A percentile compares a stretch with the other conserved stretches of the same genome.
phyloP scores from a whole-genome alignment of 2,888 invertebrate species.

The Protonemura montana region DNA sequence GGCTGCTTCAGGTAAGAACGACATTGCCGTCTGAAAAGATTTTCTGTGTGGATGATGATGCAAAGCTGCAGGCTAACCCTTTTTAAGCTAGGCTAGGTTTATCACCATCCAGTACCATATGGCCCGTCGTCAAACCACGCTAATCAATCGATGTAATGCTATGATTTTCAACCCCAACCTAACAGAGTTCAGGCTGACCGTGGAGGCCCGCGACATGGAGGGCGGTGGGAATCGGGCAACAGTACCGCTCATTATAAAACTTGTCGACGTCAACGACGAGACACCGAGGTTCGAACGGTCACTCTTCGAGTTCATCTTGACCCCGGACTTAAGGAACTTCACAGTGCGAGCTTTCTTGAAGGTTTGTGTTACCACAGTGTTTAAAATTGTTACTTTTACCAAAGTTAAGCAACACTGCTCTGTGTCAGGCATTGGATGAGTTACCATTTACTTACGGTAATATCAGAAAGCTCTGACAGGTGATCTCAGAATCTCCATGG shows the following conservation, averaged over 20 bases:
- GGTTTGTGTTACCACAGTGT: too few species aligned
- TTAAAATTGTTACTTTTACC: too few species aligned
- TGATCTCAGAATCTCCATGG: too few species aligned
- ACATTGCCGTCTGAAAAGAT: not conserved
- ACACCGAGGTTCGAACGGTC: slow-evolving; percentile 82
- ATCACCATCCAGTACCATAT: too few species aligned
- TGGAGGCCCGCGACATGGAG: slow-evolving; percentile 88
- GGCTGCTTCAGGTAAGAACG: slow-evolving; percentile 66
- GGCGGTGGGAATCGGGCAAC: slow-evolving; percentile 75
- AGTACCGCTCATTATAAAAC: slow-evolving; percentile 75
- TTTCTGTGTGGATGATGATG: slow-evolving; percentile 48
- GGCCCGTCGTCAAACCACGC: too few species aligned
- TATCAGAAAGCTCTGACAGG: too few species aligned
- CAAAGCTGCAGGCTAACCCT: slow-evolving; percentile 60
- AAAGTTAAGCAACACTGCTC: too few species aligned
- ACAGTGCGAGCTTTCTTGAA: slow-evolving; percentile 80
- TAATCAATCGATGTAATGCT: too few species aligned
- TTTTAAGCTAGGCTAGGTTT: too few species aligned
- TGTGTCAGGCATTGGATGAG: not conserved
- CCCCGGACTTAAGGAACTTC: slow-evolving; percentile 76
- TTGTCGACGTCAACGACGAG: slow-evolving; percentile 86
- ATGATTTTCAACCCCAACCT: not conserved
- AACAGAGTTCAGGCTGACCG: slow-evolving; percentile 75
- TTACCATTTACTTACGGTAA: too few species aligned
- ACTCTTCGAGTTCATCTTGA: slow-evolving; percentile 81